These are phyloP conservation scores for Champsocephalus gunnari DNA, from an alignment of 2,797 vertebrate genomes.

Conservation along the genomic window DNA sequence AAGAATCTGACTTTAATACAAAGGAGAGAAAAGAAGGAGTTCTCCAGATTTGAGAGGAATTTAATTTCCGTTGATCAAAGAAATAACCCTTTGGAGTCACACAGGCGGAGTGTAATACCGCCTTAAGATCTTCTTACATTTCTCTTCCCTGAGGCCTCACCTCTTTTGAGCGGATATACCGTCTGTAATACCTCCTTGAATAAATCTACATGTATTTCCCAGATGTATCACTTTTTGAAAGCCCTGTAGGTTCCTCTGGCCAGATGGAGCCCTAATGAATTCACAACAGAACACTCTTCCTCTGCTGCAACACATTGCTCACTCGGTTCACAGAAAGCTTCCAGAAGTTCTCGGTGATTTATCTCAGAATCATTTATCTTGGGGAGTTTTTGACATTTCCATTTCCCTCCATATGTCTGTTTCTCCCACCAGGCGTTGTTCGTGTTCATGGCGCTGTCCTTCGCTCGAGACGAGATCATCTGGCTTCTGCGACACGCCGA, in stretches of 20 bases:
- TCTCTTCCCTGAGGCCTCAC: not conserved
- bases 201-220: not conserved
- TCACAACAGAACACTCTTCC: not conserved
- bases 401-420: not conserved
- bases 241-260: not conserved
- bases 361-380: slow-evolving; percentile 1
- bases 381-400: not conserved
- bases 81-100: no score
- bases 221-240: not conserved
- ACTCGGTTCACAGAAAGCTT: not conserved
- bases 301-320: no score
- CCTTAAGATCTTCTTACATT: not conserved
- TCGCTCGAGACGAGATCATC: slow-evolving; percentile 98
- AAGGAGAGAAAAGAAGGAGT: no score
- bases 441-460: slow-evolving; percentile 99
- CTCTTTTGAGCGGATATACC: not conserved
- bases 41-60: no score
- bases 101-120: no score
- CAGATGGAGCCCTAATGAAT: slow-evolving; percentile 18
- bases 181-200: not conserved
- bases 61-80: no score
- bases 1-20: no score
- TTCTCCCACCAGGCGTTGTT: slow-evolving; percentile 89
- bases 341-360: slow-evolving; percentile 7
- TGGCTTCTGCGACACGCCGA: slow-evolving; percentile 98